phyloP scores from a whole-genome alignment of 2,888 invertebrate genomes.

The Machimus atricapillus region DNA sequence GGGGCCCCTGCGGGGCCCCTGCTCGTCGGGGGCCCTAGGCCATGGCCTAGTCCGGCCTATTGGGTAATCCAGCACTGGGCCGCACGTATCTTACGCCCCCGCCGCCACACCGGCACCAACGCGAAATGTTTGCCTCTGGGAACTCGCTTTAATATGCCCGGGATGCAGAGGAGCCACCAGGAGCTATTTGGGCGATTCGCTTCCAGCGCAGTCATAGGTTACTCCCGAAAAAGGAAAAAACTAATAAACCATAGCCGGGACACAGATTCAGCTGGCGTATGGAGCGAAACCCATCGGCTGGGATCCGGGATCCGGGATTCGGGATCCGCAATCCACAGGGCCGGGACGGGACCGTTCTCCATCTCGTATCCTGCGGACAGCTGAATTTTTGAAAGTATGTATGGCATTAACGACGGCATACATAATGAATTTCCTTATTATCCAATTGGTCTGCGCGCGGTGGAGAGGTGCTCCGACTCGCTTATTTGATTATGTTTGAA shows the following conservation, averaged over 20 bases:
- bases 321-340: not conserved
- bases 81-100: not conserved
- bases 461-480: not conserved
- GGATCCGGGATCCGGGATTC: not conserved
- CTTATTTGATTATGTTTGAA: slow-evolving; percentile 24
- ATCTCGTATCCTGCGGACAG: not conserved
- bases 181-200: not conserved
- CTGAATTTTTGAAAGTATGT: slow-evolving; percentile 16
- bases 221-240: not conserved
- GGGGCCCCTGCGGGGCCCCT: too few relatives aligned
- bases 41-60: too few relatives aligned
- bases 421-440: slow-evolving; percentile 32
- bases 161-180: not conserved
- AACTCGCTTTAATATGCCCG: not conserved
- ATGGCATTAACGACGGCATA: not conserved
- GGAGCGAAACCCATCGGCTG: not conserved
- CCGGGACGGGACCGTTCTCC: not conserved
- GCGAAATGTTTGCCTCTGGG: not conserved
- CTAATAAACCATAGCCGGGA: not conserved
- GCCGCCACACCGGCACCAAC: not conserved
- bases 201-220: not conserved
- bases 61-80: too few relatives aligned
- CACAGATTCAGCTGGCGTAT: not conserved
- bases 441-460: not conserved
- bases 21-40: too few relatives aligned